Percentiles rank a stretch among this genome's conserved stretches.
Conservation (phyloP, 2,797 vertebrate species). For the Scomberomorus guttatus region DNA sequence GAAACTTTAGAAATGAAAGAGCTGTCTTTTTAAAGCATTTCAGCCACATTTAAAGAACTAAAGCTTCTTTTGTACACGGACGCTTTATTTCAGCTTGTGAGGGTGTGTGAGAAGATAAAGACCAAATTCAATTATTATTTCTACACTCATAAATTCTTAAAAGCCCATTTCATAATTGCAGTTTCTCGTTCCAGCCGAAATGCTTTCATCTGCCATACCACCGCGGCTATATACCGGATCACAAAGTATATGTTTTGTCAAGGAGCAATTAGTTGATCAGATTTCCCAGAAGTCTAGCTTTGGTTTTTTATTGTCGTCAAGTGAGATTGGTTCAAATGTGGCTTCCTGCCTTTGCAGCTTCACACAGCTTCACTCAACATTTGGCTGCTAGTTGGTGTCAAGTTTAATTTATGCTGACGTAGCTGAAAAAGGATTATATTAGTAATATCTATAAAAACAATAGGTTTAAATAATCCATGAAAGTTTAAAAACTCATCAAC, state of each 20-base stretch:
- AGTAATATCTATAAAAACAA: no score
- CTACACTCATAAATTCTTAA: background rate
- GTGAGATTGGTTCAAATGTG: background rate
- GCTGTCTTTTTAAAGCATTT: background rate
- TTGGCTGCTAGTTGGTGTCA: constrained; percentile 5
- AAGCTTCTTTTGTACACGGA: background rate
- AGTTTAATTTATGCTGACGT: background rate
- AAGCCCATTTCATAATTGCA: background rate
- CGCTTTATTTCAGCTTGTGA: background rate
- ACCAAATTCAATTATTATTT: background rate
- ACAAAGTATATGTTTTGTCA: background rate
- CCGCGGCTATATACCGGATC: no score
- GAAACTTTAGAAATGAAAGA: background rate
- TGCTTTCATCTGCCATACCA: background rate
- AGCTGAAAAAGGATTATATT: background rate
- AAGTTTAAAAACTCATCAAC: background rate
- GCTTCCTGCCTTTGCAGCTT: background rate
- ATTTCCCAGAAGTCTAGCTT: background rate
- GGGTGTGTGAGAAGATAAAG: background rate
- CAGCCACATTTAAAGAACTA: background rate
- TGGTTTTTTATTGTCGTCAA: background rate
- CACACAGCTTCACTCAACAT: constrained; percentile 9
- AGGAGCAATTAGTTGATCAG: background rate
- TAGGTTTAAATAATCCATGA: background rate
- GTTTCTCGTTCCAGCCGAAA: background rate